Percentiles rank a stretch among this genome's conserved stretches.
phyloP scores from a whole-genome alignment of 2,797 vertebrate species.

The Pyrocephalus nanus region DNA sequence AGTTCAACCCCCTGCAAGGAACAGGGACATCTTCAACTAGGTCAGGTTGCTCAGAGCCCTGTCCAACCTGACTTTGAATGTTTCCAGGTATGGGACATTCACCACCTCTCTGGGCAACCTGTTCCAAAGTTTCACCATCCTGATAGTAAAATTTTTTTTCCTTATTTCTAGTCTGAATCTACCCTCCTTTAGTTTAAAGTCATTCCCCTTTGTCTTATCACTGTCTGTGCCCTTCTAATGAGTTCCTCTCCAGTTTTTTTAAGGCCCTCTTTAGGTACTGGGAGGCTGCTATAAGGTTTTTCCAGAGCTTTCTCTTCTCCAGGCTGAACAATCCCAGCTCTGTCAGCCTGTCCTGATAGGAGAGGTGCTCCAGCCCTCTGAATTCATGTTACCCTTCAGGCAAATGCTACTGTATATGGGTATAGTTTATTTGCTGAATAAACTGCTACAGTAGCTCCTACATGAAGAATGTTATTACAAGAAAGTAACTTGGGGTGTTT shows the following conservation, averaged over 20 bases:
- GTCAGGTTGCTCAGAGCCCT: background rate
- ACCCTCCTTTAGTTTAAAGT: background rate
- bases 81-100: background rate
- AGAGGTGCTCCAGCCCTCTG: background rate
- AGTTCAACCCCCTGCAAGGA: background rate
- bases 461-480: background rate
- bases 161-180: background rate
- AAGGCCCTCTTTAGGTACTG: background rate
- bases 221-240: background rate
- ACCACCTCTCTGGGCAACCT: background rate
- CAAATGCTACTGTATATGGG: background rate
- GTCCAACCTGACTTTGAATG: background rate
- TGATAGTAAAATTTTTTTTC: background rate
- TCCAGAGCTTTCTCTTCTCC: background rate
- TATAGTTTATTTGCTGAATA: background rate
- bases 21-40: background rate
- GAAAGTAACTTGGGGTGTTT: background rate
- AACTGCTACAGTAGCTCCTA: background rate
- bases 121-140: background rate
- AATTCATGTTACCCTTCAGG: background rate
- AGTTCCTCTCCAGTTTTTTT: background rate
- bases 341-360: background rate
- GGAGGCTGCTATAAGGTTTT: accelerated
- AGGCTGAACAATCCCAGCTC: background rate
- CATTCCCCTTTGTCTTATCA: accelerated